These are phyloP conservation scores for Riparia riparia DNA, from an alignment of 2,113 vertebrate genomes.

Conservation along the genomic window DNA sequence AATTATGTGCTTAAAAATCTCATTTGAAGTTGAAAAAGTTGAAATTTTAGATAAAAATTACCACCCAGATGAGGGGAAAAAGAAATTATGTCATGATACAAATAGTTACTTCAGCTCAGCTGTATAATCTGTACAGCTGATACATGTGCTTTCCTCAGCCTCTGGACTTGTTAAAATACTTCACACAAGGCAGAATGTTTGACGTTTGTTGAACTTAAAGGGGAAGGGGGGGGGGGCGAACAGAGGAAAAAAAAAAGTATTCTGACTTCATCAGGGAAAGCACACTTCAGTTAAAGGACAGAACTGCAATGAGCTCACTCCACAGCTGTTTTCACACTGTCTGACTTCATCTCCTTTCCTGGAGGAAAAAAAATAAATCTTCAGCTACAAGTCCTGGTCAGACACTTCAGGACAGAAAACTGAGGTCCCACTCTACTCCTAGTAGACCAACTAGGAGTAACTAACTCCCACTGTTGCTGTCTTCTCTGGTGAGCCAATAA, in stretches of 20 bases:
- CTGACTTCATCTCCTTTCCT: not conserved
- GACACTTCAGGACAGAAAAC: not conserved
- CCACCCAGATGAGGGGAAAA: not conserved
- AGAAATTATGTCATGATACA: not conserved
- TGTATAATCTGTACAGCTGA: not conserved
- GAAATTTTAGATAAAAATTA: not conserved
- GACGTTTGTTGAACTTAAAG: not conserved
- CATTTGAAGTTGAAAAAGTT: not conserved
- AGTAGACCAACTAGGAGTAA: not conserved
- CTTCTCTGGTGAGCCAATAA: not conserved
- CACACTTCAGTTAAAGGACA: not conserved
- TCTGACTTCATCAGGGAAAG: not conserved
- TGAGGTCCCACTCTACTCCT: not conserved
- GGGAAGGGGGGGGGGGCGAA: rapidly evolving
- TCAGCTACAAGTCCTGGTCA: not conserved
- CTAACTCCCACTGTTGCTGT: not conserved
- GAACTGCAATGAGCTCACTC: not conserved
- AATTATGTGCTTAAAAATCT: not conserved
- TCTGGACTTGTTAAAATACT: not conserved
- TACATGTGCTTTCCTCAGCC: not conserved
- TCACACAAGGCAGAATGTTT: not conserved
- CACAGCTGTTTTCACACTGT: not conserved
- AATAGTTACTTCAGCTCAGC: not conserved
- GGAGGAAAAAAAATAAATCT: not conserved
- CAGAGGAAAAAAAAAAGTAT: too few relatives aligned